Base-by-base conservation (phyloP, 2,888 invertebrate genomes). In the Andrena hattorfiana region DNA sequence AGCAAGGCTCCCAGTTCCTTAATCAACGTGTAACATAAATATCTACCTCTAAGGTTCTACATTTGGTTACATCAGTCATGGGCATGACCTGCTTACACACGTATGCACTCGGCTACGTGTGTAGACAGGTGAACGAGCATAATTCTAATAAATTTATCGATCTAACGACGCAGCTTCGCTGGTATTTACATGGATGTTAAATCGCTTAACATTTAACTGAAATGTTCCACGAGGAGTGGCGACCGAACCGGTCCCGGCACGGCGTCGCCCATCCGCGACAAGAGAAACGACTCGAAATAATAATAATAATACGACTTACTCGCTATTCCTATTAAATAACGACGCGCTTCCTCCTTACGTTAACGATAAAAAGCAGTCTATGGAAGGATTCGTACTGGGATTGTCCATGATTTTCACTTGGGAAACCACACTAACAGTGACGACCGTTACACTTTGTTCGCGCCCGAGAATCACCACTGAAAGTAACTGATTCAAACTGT, bases 31-130 rank as follows among this genome's bases (percentile, higher is more conserved):
- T 70, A 67, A 87, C 84, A 88, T 85, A 89, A 86, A 89, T 85
- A 73, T 84, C 49, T 81, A 73, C 48, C 59, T 28, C 88, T 89
- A 87, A 86, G 84, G 80, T 86, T 85, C 88, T 89, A 91, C 87
- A 91, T 92, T 92, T 92, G 92, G 92, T 90, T 91, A 91, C 75
- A 91, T 92, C 93, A 93, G 92, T 93, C 92, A 85, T 90, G 74
- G 76, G 71, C 77, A 78, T 79, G 77, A 67, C 59, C 30, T 23
- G 74, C 56, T 49, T 63, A 77, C 71, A 35, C 63, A 28, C 49
- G 62, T 59, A 48, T 16, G 10, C 26, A 35, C n/a, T 51, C 16
- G 23, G 26, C n/a, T 35, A 63, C 74, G 28, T 30, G 32, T 62
- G 64, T 54, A 64, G 70, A 74, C 62, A 71, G 28, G 82, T 71